Conservation (phyloP, 1,140 invertebrate genomes). For the Diprion similis region DNA sequence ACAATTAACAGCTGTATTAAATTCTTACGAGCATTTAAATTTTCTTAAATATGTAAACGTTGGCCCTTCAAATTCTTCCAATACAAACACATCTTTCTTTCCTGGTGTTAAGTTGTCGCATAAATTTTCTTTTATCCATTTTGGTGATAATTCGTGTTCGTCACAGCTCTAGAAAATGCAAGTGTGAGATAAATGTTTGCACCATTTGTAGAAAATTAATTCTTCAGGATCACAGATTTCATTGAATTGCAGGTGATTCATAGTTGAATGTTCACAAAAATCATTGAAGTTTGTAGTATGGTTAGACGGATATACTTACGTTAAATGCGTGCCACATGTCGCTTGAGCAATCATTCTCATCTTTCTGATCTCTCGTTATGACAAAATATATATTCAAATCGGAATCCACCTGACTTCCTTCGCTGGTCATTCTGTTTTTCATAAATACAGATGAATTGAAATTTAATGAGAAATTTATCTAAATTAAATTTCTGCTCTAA, state of each 20-base stretch:
- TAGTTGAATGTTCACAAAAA: constrained; percentile 16
- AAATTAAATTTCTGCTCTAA: too few relatives aligned
- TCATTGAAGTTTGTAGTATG: constrained; percentile 8
- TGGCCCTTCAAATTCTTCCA: constrained; percentile 75
- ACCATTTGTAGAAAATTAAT: too few relatives aligned
- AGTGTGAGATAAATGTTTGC: constrained; percentile 7
- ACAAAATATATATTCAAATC: constrained; percentile 55
- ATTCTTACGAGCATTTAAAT: constrained; percentile 73
- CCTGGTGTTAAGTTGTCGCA: constrained; percentile 61
- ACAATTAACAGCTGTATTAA: constrained; percentile 15
- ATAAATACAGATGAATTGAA: not conserved
- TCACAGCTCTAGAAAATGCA: constrained; percentile 58
- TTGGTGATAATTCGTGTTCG: constrained; percentile 56
- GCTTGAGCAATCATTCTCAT: constrained; percentile 50
- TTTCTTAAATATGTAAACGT: constrained; percentile 70
- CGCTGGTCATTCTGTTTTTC: constrained; percentile 28
- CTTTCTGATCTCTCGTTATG: constrained; percentile 40
- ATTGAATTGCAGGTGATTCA: not conserved
- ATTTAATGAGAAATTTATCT: too few relatives aligned
- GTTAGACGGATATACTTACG: constrained; percentile 38
- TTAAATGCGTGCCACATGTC: constrained; percentile 59
- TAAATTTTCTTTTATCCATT: constrained; percentile 62
- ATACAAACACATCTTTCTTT: constrained; percentile 78
- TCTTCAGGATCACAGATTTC: constrained; percentile 8
- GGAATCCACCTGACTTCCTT: constrained; percentile 35